A percentile compares a stretch with the other conserved stretches of the same genome.
Conservation (phyloP, 2,113 vertebrate genomes). For the Tylochromis polylepis region DNA sequence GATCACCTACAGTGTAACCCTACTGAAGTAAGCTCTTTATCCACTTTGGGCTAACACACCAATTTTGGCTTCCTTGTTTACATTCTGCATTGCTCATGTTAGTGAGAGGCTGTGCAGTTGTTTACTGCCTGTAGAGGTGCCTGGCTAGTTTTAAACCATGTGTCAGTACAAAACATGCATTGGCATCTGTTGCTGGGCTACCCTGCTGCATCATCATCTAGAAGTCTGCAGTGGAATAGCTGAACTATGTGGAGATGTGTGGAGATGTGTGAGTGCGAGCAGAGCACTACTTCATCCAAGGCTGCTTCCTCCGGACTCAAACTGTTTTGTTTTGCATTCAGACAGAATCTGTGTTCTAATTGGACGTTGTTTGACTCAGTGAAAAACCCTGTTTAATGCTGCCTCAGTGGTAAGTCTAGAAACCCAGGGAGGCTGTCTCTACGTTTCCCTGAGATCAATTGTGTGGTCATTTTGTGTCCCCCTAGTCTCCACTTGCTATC, state of each 20-base stretch:
- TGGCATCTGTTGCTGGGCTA: slow-evolving; percentile 10
- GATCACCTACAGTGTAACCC: background rate
- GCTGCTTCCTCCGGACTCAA: background rate
- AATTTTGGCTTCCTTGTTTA: slow-evolving; percentile 20
- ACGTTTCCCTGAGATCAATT: background rate
- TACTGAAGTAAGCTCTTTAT: background rate
- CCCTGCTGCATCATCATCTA: background rate
- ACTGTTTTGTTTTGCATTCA: background rate
- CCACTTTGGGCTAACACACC: background rate
- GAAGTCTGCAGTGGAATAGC: background rate
- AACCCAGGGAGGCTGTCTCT: background rate
- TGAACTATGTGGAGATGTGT: background rate
- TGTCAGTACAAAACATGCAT: slow-evolving; percentile 36
- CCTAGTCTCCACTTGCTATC: background rate
- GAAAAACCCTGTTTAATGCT: background rate
- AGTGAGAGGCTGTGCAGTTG: background rate
- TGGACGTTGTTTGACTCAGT: background rate
- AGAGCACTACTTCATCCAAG: background rate
- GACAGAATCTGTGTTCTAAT: background rate
- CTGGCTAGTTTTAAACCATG: slow-evolving; percentile 45
- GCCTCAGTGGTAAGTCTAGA: background rate
- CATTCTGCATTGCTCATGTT: background rate
- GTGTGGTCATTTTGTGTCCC: background rate
- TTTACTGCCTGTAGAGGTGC: slow-evolving; percentile 41
- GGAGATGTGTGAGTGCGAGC: background rate